These are phyloP conservation scores for Umimayanthus chanpuru DNA, from an alignment of 92 coral and sea anemone species.

Conservation along the genomic window DNA sequence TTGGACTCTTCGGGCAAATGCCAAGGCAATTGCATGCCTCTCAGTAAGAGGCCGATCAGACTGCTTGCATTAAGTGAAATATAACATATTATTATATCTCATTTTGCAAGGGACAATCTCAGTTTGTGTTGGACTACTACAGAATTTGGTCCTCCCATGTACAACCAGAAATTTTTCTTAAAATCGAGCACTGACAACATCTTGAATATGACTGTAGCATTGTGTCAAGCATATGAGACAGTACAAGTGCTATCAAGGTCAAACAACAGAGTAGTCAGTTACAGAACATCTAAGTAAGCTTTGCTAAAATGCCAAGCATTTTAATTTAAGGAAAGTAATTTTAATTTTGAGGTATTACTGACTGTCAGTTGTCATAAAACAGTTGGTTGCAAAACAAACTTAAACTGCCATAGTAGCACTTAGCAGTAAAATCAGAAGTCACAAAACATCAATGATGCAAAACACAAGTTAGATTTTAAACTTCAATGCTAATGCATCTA, in stretches of 20 bases:
- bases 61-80: too few species aligned
- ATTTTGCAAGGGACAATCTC: too few species aligned
- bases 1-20: too few species aligned
- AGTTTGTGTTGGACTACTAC: too few species aligned
- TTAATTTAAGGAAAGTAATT: not conserved
- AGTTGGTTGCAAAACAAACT: not conserved
- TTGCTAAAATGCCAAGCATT: not conserved
- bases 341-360: not conserved
- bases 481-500: too few species aligned
- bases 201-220: not conserved
- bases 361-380: not conserved
- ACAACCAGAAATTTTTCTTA: too few species aligned
- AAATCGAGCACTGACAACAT: too few species aligned
- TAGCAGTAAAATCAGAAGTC: not conserved
- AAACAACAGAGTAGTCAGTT: not conserved
- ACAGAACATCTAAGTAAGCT: not conserved
- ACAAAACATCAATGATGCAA: not conserved
- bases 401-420: not conserved
- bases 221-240: not conserved
- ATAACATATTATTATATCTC: too few species aligned
- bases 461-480: not conserved
- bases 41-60: too few species aligned
- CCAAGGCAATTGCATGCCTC: too few species aligned
- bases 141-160: too few species aligned
- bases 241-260: not conserved